Conservation (phyloP, 2,113 vertebrate species). For the Lampris incognitus region DNA sequence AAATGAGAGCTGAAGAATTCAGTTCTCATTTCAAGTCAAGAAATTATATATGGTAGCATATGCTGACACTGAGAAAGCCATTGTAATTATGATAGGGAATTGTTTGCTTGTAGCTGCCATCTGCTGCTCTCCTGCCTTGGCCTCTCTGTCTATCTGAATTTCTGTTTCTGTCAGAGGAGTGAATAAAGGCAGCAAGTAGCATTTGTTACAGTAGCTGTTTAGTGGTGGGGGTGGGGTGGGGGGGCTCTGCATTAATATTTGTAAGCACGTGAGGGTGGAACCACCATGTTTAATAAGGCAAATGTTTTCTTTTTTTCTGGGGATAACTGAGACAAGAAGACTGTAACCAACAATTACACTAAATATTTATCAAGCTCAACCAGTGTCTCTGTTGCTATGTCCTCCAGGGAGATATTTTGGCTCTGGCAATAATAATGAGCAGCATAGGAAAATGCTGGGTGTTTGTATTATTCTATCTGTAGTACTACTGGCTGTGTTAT, state of each 20-base stretch:
- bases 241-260: constrained; percentile 3
- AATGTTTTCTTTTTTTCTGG: constrained; percentile 7
- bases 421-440: constrained; percentile 30
- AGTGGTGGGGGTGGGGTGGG: not conserved
- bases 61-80: not conserved
- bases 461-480: constrained; percentile 63
- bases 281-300: constrained; percentile 38
- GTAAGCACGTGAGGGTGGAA: constrained; percentile 19
- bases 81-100: not conserved
- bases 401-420: constrained; percentile 47
- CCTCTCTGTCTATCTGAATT: not conserved
- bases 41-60: not conserved
- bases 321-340: constrained; percentile 16
- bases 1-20: not conserved
- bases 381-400: constrained; percentile 65
- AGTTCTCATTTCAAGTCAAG: not conserved
- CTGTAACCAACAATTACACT: constrained; percentile 65
- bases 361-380: constrained; percentile 72
- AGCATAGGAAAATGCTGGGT: constrained; percentile 14
- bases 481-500: constrained; percentile 23
- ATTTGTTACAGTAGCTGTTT: constrained; percentile 17
- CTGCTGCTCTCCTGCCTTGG: not conserved
- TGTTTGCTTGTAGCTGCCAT: not conserved
- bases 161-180: not conserved
- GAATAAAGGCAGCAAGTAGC: constrained; percentile 38